Evolutionary conservation across 2,113 vertebrate genomes (phyloP).

Genomic region (Corapipo altera): DNA sequence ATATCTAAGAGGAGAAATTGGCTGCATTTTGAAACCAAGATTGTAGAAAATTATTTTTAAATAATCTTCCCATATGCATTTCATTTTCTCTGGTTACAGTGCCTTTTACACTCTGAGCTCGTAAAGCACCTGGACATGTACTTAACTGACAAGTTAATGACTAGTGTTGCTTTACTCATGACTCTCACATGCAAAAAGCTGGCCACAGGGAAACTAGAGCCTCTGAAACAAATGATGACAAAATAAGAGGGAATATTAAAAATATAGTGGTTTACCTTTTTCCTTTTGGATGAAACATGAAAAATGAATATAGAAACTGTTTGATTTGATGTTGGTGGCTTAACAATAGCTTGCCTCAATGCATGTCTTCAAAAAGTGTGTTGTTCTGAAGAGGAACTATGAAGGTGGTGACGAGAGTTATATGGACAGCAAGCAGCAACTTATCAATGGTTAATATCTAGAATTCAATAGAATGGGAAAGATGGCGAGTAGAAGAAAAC

Average conservation of each 20-base stretch:
- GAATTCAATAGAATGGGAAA: background rate
- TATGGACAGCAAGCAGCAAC: background rate
- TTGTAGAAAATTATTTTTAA: background rate
- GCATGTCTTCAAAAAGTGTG: background rate
- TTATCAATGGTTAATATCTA: background rate
- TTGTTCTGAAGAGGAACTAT: background rate
- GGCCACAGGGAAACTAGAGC: background rate
- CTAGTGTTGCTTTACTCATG: background rate
- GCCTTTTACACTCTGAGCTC: background rate
- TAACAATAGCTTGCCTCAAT: background rate
- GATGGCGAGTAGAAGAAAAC: background rate
- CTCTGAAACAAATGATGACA: background rate
- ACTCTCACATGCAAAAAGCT: background rate
- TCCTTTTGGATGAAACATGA: background rate
- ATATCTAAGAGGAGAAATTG: background rate
- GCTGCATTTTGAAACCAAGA: background rate
- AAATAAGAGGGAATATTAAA: background rate
- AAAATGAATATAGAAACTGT: background rate
- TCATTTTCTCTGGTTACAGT: background rate
- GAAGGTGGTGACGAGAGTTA: background rate
- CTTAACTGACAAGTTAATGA: background rate
- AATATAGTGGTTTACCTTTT: background rate
- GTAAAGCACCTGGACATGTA: background rate
- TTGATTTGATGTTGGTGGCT: background rate
- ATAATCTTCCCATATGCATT: background rate